Conservation (phyloP, 1,140 invertebrate species). For the Bombus fervidus region DNA sequence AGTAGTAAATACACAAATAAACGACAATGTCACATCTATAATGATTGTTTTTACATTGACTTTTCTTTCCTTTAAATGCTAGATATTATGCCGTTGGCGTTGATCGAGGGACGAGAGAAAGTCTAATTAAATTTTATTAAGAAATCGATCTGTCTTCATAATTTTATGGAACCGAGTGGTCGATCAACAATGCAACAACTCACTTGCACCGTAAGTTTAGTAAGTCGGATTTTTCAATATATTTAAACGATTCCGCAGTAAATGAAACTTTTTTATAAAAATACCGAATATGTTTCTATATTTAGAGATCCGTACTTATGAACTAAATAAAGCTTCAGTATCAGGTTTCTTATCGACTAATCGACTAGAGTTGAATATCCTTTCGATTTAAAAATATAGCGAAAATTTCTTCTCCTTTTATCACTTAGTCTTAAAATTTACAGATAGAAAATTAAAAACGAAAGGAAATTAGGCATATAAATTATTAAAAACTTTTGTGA, state of each 20-base stretch:
- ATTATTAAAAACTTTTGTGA: neutral
- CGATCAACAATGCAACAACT: neutral
- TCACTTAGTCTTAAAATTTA: neutral
- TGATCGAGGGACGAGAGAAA: neutral
- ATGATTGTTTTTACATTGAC: constrained; percentile 16
- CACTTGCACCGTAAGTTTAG: neutral
- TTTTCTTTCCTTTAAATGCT: neutral
- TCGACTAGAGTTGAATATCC: constrained; percentile 6
- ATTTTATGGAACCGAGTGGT: neutral
- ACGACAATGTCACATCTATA: neutral
- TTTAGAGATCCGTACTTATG: constrained; percentile 28
- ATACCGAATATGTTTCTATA: constrained; percentile 33
- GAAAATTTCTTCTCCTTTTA: neutral
- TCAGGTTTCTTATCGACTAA: constrained; percentile 33
- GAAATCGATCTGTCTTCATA: neutral
- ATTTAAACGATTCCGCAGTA: neutral
- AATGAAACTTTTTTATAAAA: constrained; percentile 36
- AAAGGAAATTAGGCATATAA: neutral
- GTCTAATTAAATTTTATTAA: neutral
- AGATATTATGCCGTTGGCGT: neutral
- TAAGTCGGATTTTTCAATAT: neutral
- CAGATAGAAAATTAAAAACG: neutral
- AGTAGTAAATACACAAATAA: neutral
- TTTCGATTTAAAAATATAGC: neutral
- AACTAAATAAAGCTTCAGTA: constrained; percentile 38